These are phyloP conservation scores for Eilema sororculum DNA, from an alignment of 2,888 invertebrate species.

Conservation along the genomic window DNA sequence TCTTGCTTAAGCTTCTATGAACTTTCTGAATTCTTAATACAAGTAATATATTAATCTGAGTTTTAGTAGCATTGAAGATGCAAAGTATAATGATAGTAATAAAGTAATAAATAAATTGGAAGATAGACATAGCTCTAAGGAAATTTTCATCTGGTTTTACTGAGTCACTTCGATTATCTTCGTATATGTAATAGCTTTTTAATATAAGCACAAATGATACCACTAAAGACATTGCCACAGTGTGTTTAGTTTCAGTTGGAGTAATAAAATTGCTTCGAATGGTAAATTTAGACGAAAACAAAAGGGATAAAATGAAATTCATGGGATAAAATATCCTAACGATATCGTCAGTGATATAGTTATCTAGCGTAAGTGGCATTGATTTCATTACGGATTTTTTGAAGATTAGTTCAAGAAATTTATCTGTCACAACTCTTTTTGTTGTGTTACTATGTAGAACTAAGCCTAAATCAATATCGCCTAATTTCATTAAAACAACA, in stretches of 20 bases:
- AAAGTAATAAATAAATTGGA: not conserved
- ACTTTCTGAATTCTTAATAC: conserved; percentile 10
- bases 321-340: conserved; percentile 4
- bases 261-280: not conserved
- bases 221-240: not conserved
- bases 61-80: not conserved
- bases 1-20: not conserved
- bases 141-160: not conserved
- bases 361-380: not conserved
- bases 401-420: not conserved
- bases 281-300: not conserved
- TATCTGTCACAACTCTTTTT: not conserved
- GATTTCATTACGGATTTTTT: not conserved
- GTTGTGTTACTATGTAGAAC: not conserved
- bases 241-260: not conserved
- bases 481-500: not conserved
- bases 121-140: not conserved
- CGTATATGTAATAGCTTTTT: not conserved
- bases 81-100: not conserved
- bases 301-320: not conserved
- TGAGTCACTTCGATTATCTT: not conserved
- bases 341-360: not conserved
- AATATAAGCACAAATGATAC: not conserved
- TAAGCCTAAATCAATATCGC: not conserved
- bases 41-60: not conserved